Percentiles rank a stretch among this genome's conserved stretches.
phyloP scores from a whole-genome alignment of 2,113 vertebrate genomes.

The Leiothrix lutea region DNA sequence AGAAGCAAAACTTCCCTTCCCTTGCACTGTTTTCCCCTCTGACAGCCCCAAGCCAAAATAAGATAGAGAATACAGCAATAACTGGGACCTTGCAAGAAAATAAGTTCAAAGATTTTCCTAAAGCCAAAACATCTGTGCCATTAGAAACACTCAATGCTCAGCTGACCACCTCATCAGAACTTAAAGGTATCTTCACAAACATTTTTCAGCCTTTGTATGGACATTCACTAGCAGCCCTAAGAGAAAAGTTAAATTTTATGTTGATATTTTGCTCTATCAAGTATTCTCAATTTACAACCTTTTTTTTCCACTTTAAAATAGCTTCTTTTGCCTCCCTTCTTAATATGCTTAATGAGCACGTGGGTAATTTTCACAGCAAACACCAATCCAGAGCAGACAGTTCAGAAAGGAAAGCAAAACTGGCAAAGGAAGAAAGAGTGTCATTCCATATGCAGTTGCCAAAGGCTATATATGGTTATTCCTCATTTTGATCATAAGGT shows the following conservation, averaged over 20 bases:
- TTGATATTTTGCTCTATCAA: background rate
- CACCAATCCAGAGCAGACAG: background rate
- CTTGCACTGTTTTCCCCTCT: background rate
- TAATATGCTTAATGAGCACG: background rate
- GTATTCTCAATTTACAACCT: background rate
- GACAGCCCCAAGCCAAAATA: background rate
- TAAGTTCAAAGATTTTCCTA: background rate
- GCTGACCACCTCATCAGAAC: background rate
- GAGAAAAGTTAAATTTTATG: background rate
- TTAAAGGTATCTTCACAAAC: background rate
- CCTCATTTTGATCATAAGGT: constrained; percentile 2
- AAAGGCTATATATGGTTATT: constrained; percentile 9
- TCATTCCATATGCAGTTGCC: background rate
- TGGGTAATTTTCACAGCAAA: background rate
- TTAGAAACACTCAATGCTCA: background rate
- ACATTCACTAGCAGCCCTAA: background rate
- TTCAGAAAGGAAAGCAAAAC: constrained; percentile 1
- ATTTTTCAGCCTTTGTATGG: background rate
- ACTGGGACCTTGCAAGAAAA: background rate
- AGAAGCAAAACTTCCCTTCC: background rate
- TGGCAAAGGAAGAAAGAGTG: constrained; percentile 38
- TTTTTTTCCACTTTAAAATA: background rate
- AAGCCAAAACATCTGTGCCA: background rate
- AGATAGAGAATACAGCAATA: background rate
- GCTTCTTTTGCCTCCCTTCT: background rate